phyloP scores from a whole-genome alignment of 2,797 vertebrate species.

The Phoxinus dragarum region DNA sequence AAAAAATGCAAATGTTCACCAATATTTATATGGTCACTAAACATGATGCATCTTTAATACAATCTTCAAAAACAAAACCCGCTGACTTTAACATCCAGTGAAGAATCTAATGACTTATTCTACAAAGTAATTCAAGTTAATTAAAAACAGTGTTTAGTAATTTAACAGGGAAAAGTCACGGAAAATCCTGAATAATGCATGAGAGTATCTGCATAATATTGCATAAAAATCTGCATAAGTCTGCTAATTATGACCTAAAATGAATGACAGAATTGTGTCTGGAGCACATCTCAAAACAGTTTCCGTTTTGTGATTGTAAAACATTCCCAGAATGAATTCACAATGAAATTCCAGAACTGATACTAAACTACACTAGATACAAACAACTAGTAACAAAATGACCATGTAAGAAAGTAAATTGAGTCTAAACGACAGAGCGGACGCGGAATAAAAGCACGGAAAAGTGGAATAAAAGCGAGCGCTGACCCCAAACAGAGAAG shows the following conservation, averaged over 20 bases:
- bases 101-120: neutral
- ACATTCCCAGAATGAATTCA: neutral
- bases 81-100: neutral
- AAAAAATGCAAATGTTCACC: neutral
- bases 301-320: neutral
- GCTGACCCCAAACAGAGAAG: neutral
- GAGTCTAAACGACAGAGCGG: neutral
- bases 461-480: neutral
- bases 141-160: slow-evolving; percentile 1
- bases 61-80: slow-evolving; percentile 8
- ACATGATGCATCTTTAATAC: neutral
- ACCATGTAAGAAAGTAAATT: neutral
- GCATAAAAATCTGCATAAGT: neutral
- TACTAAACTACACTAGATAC: neutral
- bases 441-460: neutral
- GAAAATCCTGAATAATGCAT: slow-evolving; percentile 2
- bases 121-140: neutral
- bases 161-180: neutral
- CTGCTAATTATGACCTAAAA: slow-evolving; percentile 7
- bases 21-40: neutral
- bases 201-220: neutral
- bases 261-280: neutral
- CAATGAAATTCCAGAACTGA: neutral
- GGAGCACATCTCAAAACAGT: neutral
- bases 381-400: neutral